Conservation (phyloP, 2,888 invertebrate genomes). For the Tinea semifulvella region DNA sequence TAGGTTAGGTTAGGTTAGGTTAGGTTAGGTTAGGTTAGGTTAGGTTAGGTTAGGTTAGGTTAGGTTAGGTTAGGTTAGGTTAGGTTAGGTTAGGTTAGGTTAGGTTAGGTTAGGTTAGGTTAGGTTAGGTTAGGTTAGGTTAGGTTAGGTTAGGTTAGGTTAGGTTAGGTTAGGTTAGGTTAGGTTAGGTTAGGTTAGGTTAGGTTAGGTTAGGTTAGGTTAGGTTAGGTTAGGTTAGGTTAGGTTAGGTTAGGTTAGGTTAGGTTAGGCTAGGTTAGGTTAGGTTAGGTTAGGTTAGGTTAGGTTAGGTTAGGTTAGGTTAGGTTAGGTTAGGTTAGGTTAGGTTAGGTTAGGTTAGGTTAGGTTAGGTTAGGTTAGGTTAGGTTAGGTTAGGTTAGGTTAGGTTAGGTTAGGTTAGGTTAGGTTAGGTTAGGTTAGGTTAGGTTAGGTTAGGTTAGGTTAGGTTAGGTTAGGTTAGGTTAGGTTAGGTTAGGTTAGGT, state of each 20-base stretch:
- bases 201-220: constrained; percentile 15
- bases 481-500: constrained; percentile 19
- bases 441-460: constrained; percentile 15
- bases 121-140: constrained; percentile 25
- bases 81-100: constrained; percentile 26
- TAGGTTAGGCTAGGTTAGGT: constrained; percentile 15
- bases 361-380: constrained; percentile 13
- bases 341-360: constrained; percentile 12
- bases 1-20: constrained; percentile 23
- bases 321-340: constrained; percentile 14
- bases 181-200: constrained; percentile 15
- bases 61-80: constrained; percentile 26
- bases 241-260: constrained; percentile 15
- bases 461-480: constrained; percentile 16
- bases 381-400: constrained; percentile 13
- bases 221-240: constrained; percentile 15
- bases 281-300: constrained; percentile 15
- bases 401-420: too few relatives aligned
- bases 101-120: constrained; percentile 26
- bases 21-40: constrained; percentile 27
- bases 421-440: constrained; percentile 16
- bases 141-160: constrained; percentile 25
- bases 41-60: constrained; percentile 28
- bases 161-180: constrained; percentile 19
- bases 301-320: constrained; percentile 7